Conservation (phyloP, 2,888 invertebrate species). For the Drosophila formosana region DNA sequence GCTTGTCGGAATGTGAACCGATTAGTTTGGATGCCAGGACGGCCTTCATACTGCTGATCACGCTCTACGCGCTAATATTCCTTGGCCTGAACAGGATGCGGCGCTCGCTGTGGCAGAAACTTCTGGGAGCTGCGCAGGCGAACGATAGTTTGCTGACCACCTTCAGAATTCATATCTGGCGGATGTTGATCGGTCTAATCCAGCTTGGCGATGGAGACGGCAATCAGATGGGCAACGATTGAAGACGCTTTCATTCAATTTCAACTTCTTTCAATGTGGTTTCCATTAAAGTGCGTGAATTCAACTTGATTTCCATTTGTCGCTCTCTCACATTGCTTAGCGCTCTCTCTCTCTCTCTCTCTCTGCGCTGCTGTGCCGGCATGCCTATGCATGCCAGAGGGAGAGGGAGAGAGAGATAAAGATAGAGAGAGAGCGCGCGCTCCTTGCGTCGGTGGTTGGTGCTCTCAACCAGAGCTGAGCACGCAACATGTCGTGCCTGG, state of each 20-base stretch:
- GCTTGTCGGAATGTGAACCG: not conserved
- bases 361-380: not conserved
- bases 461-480: constrained; percentile 29
- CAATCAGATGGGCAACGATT: not conserved
- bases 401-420: not conserved
- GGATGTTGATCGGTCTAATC: not conserved
- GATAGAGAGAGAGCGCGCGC: not conserved
- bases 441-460: constrained; percentile 3
- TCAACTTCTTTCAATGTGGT: not conserved
- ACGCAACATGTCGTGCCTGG: constrained; percentile 58
- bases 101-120: not conserved
- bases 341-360: not conserved
- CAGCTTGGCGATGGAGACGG: not conserved
- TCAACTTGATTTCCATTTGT: not conserved
- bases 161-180: not conserved
- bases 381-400: not conserved
- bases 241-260: not conserved
- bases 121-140: not conserved
- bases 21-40: not conserved
- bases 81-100: not conserved
- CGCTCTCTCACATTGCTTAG: not conserved
- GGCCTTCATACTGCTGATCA: not conserved
- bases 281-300: not conserved
- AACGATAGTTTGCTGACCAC: not conserved
- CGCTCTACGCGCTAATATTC: not conserved